Conservation (phyloP, 2,113 vertebrate species). For the Pheucticus melanocephalus region DNA sequence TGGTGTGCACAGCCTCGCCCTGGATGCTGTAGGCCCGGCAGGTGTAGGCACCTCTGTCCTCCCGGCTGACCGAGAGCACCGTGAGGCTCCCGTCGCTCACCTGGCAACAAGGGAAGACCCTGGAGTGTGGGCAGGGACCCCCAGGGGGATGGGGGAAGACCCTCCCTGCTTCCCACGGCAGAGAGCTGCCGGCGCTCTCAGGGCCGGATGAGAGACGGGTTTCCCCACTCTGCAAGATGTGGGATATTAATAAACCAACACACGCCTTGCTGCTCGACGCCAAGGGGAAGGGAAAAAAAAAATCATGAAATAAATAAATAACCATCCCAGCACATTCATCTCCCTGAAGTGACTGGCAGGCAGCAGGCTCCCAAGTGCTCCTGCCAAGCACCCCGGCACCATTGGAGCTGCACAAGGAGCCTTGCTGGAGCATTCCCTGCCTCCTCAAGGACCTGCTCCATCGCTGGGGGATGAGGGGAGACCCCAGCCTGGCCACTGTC, state of each 20-base stretch:
- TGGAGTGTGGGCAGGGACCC: neutral
- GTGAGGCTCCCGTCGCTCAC: conserved; percentile 93
- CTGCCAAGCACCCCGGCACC: neutral
- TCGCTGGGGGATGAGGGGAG: neutral
- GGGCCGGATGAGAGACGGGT: conserved; percentile 6
- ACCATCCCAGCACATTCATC: neutral
- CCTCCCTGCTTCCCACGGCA: neutral
- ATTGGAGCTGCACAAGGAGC: neutral
- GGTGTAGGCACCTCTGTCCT: conserved; percentile 94
- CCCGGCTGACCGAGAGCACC: conserved; percentile 84
- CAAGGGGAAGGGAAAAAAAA: neutral
- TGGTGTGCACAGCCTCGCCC: conserved; percentile 94
- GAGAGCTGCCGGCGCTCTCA: neutral
- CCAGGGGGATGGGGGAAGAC: neutral
- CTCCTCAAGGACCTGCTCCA: neutral
- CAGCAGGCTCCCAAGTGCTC: neutral
- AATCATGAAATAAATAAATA: neutral
- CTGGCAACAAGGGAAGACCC: conserved; percentile 52
- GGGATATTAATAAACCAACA: conserved; percentile 56
- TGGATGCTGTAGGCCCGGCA: conserved; percentile 97
- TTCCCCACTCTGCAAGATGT: conserved; percentile 20
- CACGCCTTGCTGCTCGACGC: neutral
- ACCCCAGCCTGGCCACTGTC: accelerated
- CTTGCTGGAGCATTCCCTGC: neutral
- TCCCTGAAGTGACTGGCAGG: neutral